Base-by-base conservation (phyloP, 1,140 invertebrate species). In the Brachionus rubens region DNA sequence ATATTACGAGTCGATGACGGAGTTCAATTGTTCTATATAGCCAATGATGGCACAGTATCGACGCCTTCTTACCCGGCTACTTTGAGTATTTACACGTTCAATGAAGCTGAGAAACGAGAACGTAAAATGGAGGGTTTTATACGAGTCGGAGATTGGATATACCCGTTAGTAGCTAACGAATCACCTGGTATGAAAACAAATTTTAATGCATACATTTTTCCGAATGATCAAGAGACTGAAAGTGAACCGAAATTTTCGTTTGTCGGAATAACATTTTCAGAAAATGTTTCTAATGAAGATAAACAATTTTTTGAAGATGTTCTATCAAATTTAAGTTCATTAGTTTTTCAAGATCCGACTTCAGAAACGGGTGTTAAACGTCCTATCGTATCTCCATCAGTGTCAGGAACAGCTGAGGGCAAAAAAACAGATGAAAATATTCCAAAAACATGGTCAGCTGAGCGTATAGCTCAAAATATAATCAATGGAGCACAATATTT, bases 201-300 rank as follows among this genome's bases (percentile, higher is more conserved):
- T 14, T 75, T 54, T 26, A 54, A 75, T 47, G 72, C 72, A 19
- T 75, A 43, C 36, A 75, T 75, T 7, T 75, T 75, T 75, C 72
- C 72, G 1, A 75, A 75, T 41, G 47, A 75, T 21, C 16, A 36
- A 40, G 33, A 16, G 4, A 70, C 12, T 36, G 24, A 16, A 10
- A 19, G 19, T 36, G 36, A 30, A 30, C 16, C 33, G 7, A 46
- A 19, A 19, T 75, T 54, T 59, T 56, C 48, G 10, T 75, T 75
- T 56, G 72, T 75, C 2, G 72, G 72, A 2, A 33, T 75, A 9
- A 75, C 48, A 19, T 54, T 75, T 59, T 41, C 48, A 9, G 50
- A 75, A 7, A 16, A 28, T 9, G 40, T 75, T 28, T 0, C 6
- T 36, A 33, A 3, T 19, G 33, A 75, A 10, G 30, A 47, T 12